Conservation (phyloP, 2,113 vertebrate species). For the Centropus unirufus region DNA sequence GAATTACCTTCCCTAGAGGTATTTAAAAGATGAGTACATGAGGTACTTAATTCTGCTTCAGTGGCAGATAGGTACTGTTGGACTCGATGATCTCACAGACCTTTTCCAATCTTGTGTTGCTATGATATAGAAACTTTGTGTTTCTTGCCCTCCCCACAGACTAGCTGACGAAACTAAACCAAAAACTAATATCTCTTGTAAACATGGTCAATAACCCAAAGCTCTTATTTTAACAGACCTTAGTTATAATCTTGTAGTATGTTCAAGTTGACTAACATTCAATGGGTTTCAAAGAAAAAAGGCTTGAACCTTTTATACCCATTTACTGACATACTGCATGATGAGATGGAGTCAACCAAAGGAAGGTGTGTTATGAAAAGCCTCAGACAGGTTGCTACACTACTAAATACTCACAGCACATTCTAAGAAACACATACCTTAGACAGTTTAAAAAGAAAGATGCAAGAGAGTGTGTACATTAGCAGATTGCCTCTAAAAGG, state of each 20-base stretch:
- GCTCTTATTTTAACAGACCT: neutral
- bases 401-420: neutral
- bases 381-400: neutral
- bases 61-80: too few relatives aligned
- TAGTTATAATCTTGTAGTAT: neutral
- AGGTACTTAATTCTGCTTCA: too few relatives aligned
- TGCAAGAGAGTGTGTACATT: neutral
- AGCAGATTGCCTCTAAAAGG: neutral
- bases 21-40: too few relatives aligned
- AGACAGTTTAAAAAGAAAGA: neutral
- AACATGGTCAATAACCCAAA: neutral
- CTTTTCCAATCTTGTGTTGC: too few relatives aligned
- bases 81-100: too few relatives aligned
- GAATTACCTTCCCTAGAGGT: too few relatives aligned
- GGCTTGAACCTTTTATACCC: neutral
- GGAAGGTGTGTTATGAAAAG: neutral
- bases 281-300: neutral
- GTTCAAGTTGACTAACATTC: neutral
- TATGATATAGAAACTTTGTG: neutral
- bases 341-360: neutral
- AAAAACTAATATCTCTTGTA: neutral
- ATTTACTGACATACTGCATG: neutral
- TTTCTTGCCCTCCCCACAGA: neutral
- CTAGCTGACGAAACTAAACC: neutral
- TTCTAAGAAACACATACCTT: neutral